Percentiles rank a stretch among this genome's conserved stretches.
These are phyloP conservation scores for Clarias pachynema DNA, from an alignment of 2,797 vertebrate genomes.

Conservation along the genomic window DNA sequence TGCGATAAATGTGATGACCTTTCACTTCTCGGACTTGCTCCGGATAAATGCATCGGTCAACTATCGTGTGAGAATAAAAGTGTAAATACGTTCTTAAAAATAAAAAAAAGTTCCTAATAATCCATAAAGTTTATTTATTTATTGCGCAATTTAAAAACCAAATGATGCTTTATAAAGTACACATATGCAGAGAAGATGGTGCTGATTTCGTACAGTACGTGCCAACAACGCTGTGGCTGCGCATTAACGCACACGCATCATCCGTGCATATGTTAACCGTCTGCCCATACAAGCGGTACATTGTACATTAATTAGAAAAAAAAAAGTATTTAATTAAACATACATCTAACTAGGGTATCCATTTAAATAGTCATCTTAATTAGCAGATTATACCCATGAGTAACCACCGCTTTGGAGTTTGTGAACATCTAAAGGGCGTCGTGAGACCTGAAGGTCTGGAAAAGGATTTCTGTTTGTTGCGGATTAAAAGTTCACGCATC, in stretches of 20 bases:
- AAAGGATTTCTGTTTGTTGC: neutral
- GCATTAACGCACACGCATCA: neutral
- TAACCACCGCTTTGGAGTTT: conserved; percentile 1
- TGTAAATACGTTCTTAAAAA: neutral
- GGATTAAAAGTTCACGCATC: neutral
- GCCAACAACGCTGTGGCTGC: neutral
- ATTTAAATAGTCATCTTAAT: conserved; percentile 29
- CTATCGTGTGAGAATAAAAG: neutral
- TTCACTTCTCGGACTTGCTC: neutral
- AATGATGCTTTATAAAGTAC: neutral
- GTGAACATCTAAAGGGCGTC: neutral
- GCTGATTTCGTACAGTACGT: neutral
- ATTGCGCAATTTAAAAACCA: neutral
- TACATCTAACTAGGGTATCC: conserved; percentile 24
- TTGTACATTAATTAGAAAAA: conserved; percentile 25
- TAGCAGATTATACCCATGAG: conserved; percentile 34
- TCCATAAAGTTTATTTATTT: neutral
- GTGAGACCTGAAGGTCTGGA: neutral
- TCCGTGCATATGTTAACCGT: conserved; percentile 7
- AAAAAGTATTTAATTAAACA: conserved; percentile 24
- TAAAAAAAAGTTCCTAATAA: neutral
- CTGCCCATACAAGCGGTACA: conserved; percentile 5
- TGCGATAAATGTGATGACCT: neutral
- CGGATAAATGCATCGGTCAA: neutral
- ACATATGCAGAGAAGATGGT: neutral